Evolutionary conservation across 2,888 invertebrate species (phyloP).

Genomic region (Geotrupes spiniger): DNA sequence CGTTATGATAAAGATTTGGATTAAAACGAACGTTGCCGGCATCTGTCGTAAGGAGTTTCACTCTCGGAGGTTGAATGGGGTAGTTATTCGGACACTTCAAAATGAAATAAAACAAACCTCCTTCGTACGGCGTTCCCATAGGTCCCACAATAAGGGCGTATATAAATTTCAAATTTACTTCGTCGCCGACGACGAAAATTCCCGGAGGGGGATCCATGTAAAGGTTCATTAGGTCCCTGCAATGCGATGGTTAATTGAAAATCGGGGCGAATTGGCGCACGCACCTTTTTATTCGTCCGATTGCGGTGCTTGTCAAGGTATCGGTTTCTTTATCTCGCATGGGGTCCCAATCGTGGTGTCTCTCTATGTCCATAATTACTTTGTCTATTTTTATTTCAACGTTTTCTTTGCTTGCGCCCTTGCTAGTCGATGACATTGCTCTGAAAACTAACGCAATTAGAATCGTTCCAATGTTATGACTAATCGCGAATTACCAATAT

Average conservation of each 20-base stretch:
- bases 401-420: too few species aligned
- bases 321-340: slow-evolving; percentile 19
- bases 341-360: slow-evolving; percentile 26
- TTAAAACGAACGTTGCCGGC: slow-evolving; percentile 59
- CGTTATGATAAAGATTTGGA: slow-evolving; percentile 61
- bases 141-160: slow-evolving; percentile 59
- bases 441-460: too few species aligned
- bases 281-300: slow-evolving; percentile 27
- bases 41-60: slow-evolving; percentile 59
- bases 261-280: neutral
- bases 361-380: neutral
- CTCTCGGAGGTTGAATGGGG: slow-evolving; percentile 58
- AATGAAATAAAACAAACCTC: slow-evolving; percentile 54
- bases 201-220: slow-evolving; percentile 58
- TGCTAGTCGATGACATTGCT: too few species aligned
- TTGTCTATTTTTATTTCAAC: neutral
- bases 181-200: slow-evolving; percentile 56
- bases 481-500: too few species aligned
- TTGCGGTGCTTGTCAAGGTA: slow-evolving; percentile 24
- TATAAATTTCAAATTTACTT: slow-evolving; percentile 54
- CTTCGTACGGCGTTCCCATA: slow-evolving; percentile 62
- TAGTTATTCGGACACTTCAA: slow-evolving; percentile 56
- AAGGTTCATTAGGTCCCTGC: slow-evolving; percentile 56
- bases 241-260: slow-evolving; percentile 17
- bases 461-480: too few species aligned